A percentile compares a stretch with the other conserved stretches of the same genome.
Conservation (phyloP, 2,113 vertebrate genomes). For the Bagarius yarrelli region DNA sequence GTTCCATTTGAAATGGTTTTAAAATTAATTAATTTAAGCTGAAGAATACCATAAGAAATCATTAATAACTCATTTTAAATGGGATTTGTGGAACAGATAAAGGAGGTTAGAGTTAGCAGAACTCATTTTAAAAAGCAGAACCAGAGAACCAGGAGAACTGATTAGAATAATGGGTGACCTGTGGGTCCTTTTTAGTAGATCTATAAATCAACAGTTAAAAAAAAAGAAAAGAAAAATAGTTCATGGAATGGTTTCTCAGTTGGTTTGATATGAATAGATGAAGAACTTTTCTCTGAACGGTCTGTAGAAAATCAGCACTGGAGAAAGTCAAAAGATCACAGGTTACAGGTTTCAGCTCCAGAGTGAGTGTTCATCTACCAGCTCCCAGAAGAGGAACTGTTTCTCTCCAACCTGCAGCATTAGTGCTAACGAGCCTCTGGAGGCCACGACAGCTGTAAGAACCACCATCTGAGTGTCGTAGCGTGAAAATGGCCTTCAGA, state of each 20-base stretch:
- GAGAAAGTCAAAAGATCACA: neutral
- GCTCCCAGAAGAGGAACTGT: conserved; percentile 7
- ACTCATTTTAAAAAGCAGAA: neutral
- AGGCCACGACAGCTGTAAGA: conserved; percentile 36
- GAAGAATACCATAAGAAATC: neutral
- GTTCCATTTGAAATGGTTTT: neutral
- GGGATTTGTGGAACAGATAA: neutral
- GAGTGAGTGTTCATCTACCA: conserved; percentile 11
- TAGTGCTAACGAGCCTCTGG: conserved; percentile 19
- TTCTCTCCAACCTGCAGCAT: neutral
- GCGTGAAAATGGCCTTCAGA: conserved; percentile 11
- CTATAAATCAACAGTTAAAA: neutral
- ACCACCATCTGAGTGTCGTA: neutral
- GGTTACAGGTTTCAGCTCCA: neutral
- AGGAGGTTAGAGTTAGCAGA: neutral
- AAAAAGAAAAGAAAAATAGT: neutral
- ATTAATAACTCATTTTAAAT: neutral
- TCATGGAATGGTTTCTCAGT: no score
- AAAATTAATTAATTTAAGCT: neutral
- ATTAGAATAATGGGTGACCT: neutral
- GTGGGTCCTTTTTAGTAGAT: neutral
- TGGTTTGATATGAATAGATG: neutral
- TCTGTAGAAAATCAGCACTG: neutral
- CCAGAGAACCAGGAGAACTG: neutral
- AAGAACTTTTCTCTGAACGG: neutral